phyloP scores from a whole-genome alignment of 2,888 invertebrate genomes.

The Leptopterna dolabrata region DNA sequence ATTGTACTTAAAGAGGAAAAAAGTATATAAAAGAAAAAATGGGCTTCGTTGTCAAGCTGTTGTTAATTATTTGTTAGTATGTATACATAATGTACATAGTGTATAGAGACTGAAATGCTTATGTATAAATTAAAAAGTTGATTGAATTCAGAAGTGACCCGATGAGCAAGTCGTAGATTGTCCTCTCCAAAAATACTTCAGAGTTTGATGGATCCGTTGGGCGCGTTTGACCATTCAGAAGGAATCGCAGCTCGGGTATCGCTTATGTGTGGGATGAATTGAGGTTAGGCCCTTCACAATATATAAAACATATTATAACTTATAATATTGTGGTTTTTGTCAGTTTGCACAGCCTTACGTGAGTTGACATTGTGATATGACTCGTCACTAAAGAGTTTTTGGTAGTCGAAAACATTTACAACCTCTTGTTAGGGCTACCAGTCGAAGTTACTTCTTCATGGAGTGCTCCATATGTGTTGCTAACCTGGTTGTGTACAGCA shows the following conservation, averaged over 20 bases:
- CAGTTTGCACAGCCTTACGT: too few species aligned
- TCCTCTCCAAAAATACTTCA: conserved; percentile 4
- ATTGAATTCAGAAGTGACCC: background rate
- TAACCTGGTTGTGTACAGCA: too few species aligned
- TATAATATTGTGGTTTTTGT: too few species aligned
- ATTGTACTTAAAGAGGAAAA: conserved; percentile 41
- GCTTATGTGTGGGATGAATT: background rate
- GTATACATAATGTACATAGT: conserved; percentile 60
- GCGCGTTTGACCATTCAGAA: background rate
- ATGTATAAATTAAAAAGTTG: background rate
- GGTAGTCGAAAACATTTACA: too few species aligned
- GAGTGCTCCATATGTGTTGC: too few species aligned
- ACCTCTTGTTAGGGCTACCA: too few species aligned
- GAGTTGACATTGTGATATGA: too few species aligned
- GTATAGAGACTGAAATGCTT: conserved; percentile 60
- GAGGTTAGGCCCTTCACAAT: too few species aligned
- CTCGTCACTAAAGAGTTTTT: too few species aligned
- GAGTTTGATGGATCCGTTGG: background rate
- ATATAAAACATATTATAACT: too few species aligned
- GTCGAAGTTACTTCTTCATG: too few species aligned
- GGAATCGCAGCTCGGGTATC: background rate
- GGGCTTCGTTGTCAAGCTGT: conserved; percentile 60
- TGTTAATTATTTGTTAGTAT: conserved; percentile 61
- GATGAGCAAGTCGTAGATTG: conserved; percentile 8
- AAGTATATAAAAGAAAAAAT: conserved; percentile 41